phyloP scores from a whole-genome alignment of 1,140 invertebrate genomes.

The Cydia amplana region DNA sequence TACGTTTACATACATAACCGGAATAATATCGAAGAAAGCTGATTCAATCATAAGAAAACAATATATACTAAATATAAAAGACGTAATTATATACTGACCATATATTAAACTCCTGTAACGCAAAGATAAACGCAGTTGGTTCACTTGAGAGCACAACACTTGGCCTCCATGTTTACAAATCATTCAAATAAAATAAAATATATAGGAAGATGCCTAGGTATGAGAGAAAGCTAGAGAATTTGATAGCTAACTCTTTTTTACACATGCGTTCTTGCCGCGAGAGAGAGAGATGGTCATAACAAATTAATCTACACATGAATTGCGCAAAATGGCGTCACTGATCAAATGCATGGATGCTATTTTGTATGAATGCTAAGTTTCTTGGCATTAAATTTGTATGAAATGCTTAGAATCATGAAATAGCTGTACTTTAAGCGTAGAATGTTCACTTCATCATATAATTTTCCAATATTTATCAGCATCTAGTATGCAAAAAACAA shows the following conservation, averaged over 20 bases:
- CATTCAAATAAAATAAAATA: slow-evolving; percentile 68
- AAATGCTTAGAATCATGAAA: too few species aligned
- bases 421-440: too few species aligned
- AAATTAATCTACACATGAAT: slow-evolving; percentile 48
- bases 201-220: slow-evolving; percentile 47
- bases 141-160: slow-evolving; percentile 55
- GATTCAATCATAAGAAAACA: slow-evolving; percentile 24
- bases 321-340: slow-evolving; percentile 70
- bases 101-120: slow-evolving; percentile 39
- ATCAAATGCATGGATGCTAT: slow-evolving; percentile 32
- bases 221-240: slow-evolving; percentile 71
- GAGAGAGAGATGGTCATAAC: slow-evolving; percentile 64
- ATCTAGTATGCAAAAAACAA: not conserved
- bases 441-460: not conserved
- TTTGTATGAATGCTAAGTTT: not conserved
- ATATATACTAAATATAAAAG: not conserved
- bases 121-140: slow-evolving; percentile 45
- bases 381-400: too few species aligned
- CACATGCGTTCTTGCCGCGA: slow-evolving; percentile 45
- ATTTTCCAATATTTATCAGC: not conserved
- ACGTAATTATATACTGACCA: slow-evolving; percentile 51
- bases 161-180: slow-evolving; percentile 78
- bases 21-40: slow-evolving; percentile 24
- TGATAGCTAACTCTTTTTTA: slow-evolving; percentile 59
- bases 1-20: slow-evolving; percentile 66